These are phyloP conservation scores for Vidua macroura DNA, from an alignment of 2,113 vertebrate genomes.

Conservation along the genomic window DNA sequence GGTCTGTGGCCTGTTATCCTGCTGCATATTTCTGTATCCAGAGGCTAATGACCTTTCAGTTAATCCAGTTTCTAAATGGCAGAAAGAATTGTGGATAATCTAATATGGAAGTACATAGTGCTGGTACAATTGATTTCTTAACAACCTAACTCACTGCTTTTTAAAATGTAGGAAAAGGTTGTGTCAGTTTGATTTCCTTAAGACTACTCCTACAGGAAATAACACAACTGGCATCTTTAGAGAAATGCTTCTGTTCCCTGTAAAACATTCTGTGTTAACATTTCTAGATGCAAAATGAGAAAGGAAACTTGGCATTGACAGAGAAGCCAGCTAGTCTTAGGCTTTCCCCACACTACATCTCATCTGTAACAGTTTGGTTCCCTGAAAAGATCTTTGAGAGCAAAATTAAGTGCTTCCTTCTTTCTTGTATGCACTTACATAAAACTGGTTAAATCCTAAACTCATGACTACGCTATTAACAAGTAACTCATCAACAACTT, in stretches of 20 bases:
- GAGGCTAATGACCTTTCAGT: not conserved
- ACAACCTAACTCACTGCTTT: not conserved
- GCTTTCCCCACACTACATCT: not conserved
- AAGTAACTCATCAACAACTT: not conserved
- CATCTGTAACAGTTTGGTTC: rapidly evolving
- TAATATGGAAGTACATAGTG: not conserved
- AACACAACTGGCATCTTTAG: not conserved
- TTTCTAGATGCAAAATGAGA: not conserved
- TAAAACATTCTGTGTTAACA: not conserved
- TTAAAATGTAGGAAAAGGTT: not conserved
- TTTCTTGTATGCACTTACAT: not conserved
- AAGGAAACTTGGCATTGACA: not conserved
- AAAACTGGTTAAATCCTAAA: not conserved
- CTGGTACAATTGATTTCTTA: not conserved
- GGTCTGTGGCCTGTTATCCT: not conserved
- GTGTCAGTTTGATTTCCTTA: not conserved
- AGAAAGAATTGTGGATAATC: not conserved
- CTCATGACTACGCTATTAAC: not conserved
- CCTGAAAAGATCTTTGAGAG: not conserved
- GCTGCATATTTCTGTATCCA: not conserved
- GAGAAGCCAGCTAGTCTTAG: not conserved
- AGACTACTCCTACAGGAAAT: not conserved
- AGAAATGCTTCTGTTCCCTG: not conserved
- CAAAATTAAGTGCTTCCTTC: not conserved
- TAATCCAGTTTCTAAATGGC: not conserved